Evolutionary conservation across 2,113 vertebrate species (phyloP).

Genomic region (Parus major): DNA sequence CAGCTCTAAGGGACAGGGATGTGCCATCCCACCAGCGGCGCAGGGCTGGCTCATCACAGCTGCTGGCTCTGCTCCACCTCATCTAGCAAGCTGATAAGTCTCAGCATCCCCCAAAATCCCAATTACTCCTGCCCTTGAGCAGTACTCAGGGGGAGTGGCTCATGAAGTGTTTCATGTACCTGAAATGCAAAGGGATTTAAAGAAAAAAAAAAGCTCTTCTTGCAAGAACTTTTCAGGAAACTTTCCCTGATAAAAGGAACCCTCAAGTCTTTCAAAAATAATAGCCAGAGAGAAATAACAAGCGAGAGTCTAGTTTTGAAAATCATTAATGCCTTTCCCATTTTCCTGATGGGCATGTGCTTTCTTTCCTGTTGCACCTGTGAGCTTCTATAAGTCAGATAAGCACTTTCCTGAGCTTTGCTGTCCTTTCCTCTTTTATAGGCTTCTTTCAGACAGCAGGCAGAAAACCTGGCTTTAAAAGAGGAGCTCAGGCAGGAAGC

Average conservation of each 20-base stretch:
- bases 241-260: not conserved
- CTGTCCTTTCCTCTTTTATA: not conserved
- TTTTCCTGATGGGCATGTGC: not conserved
- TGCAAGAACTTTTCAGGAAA: not conserved
- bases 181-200: not conserved
- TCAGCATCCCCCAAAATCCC: not conserved
- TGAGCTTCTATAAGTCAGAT: not conserved
- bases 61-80: not conserved
- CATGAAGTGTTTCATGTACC: not conserved
- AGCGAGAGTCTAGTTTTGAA: not conserved
- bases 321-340: not conserved
- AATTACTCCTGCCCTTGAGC: not conserved
- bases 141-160: not conserved
- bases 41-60: not conserved
- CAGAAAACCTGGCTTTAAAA: constrained; percentile 1
- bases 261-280: not conserved
- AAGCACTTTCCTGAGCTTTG: not conserved
- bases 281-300: not conserved
- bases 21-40: not conserved
- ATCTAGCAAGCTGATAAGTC: not conserved
- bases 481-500: not conserved
- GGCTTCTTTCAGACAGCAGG: not conserved
- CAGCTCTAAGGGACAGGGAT: not conserved
- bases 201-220: not conserved
- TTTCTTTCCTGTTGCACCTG: not conserved